phyloP scores from a whole-genome alignment of 2,113 vertebrate genomes.

The Peromyscus maniculatus region DNA sequence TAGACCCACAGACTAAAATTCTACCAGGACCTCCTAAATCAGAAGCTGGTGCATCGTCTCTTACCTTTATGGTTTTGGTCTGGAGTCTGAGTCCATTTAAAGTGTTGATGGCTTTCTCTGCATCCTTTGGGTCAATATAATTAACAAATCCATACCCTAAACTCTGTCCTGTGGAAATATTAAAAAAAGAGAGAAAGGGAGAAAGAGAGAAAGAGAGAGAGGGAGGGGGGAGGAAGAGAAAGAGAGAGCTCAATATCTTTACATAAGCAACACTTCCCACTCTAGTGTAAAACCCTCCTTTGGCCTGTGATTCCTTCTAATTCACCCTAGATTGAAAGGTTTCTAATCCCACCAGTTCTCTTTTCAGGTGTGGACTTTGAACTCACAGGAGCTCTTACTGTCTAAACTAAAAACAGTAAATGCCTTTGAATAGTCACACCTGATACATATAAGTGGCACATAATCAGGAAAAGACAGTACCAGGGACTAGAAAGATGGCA shows the following conservation, averaged over 20 bases:
- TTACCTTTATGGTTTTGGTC: constrained; percentile 99
- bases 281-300: constrained; percentile 35
- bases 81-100: constrained; percentile 99
- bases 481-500: not conserved
- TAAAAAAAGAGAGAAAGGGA: constrained; percentile 74
- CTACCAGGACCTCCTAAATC: constrained; percentile 14
- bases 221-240: not conserved
- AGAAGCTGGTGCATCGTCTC: constrained; percentile 66
- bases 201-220: not conserved
- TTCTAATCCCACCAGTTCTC: constrained; percentile 56
- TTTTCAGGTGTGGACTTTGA: constrained; percentile 1
- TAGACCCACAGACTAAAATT: constrained; percentile 44
- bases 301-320: not conserved
- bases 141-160: constrained; percentile 99
- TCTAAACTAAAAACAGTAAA: not conserved
- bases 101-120: constrained; percentile 99
- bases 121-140: constrained; percentile 99
- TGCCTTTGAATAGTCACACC: not conserved
- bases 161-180: constrained; percentile 96
- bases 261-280: constrained; percentile 74
- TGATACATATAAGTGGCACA: not conserved
- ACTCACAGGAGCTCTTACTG: not conserved
- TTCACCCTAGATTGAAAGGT: constrained; percentile 10
- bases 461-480: constrained; percentile 1
- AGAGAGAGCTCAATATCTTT: constrained; percentile 81